Conservation (phyloP, 30 jellyfish, hydroid and myxozoan genomes). For the Clytia hemisphaerica region DNA sequence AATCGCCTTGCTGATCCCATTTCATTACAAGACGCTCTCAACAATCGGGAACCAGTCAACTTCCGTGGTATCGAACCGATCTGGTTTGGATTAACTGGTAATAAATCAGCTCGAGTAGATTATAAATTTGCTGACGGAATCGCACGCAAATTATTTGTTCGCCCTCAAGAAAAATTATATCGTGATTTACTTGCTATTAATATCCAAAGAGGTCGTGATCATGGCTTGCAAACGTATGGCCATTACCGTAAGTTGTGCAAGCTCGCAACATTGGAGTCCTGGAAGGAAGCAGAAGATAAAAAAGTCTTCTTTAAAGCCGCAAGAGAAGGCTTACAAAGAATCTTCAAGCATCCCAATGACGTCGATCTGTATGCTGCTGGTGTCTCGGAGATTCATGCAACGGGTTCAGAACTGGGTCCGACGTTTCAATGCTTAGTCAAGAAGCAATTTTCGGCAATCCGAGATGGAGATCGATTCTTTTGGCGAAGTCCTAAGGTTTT, state of each 20-base stretch:
- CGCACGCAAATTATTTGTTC: constrained; percentile 41
- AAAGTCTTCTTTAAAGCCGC: background rate
- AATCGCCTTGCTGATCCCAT: constrained; percentile 51
- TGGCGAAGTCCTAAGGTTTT: constrained; percentile 53
- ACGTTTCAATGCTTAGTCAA: constrained; percentile 56
- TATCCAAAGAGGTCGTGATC: constrained; percentile 82
- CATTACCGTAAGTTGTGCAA: constrained; percentile 55
- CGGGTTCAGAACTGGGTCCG: constrained; percentile 53
- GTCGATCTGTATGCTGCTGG: constrained; percentile 67
- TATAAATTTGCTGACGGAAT: constrained; percentile 56
- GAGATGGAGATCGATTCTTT: constrained; percentile 71
- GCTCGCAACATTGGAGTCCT: constrained; percentile 29
- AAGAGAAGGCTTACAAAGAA: constrained; percentile 29
- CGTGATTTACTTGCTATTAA: constrained; percentile 52
- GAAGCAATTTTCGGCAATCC: constrained; percentile 46
- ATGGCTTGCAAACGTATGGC: constrained; percentile 71
- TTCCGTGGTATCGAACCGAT: constrained; percentile 61
- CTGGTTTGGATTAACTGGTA: constrained; percentile 63
- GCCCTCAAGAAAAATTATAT: constrained; percentile 62
- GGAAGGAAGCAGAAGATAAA: constrained; percentile 25
- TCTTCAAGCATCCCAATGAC: constrained; percentile 34
- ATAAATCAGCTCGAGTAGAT: constrained; percentile 55
- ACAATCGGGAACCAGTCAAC: constrained; percentile 32
- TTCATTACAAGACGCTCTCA: constrained; percentile 48
- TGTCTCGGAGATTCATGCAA: constrained; percentile 37